Base-by-base conservation (phyloP, 1,140 invertebrate genomes). In the Drosophila eugracilis region DNA sequence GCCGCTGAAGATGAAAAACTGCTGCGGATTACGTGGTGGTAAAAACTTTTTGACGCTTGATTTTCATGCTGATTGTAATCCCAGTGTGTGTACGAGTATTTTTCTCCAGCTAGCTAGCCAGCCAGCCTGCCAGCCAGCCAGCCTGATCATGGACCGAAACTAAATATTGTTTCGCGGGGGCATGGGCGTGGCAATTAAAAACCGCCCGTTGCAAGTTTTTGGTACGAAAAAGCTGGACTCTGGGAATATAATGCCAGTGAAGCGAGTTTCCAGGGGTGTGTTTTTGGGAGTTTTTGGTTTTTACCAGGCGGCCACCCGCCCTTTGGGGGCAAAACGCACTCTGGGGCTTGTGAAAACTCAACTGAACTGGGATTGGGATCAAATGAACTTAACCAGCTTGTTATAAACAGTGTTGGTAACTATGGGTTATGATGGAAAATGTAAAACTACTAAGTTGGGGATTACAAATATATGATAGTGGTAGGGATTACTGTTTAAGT, bases 1-100 rank as follows among this genome's bases (percentile, higher is more conserved):
- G 41, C 30, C 32, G 34, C 57, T 58, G 39, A 32, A 62, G 55
- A 81, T 77, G 72, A 76, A 55, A 67, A 80, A 81, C 78, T 59
- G 69, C 52, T 66, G 63, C 39, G 67, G 72, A 71, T 76, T 78
- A 78, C 67, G 75, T 78, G 55, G 49, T 24, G 52, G 53, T 52
- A 65, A 60, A 81, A 79, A 80, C 21, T 65, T 85, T 85, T 70
- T 76, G 58, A 66, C 62, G 80, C 81, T 85, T 85, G 66, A 85
- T 85, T 85, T 80, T 85, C 72, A 86, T 86, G 76, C 63, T 86
- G 81, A 86, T 79, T 80, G 78, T 72, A 77, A 86, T 85, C 81
- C 71, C 41, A 67, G 55, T 44, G 53, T 72, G 55, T 44, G 53
- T 36, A 15, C 21, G 52, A 50, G 44, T 34, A 15, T 30, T 19